phyloP scores from a whole-genome alignment of 2,797 vertebrate genomes.

The Knipowitschia caucasica region DNA sequence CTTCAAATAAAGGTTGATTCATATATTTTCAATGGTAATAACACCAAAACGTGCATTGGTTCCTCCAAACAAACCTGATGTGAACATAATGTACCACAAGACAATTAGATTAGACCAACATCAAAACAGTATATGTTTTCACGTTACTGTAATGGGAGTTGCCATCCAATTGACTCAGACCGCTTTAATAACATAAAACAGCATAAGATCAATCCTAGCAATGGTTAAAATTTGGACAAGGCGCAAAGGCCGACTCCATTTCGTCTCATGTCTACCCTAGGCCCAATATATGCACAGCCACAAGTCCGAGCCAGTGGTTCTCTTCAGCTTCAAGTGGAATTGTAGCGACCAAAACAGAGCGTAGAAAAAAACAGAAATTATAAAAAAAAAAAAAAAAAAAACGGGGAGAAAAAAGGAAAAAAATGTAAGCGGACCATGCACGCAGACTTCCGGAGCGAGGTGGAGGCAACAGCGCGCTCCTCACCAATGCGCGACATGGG shows the following conservation, averaged over 20 bases:
- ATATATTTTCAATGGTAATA: no score
- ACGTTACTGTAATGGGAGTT: neutral
- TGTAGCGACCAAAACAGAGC: slow-evolving; percentile 46
- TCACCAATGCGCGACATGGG: slow-evolving; percentile 49
- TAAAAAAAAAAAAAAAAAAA: slow-evolving; percentile 55
- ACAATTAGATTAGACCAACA: neutral
- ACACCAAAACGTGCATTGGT: no score
- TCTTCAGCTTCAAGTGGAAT: slow-evolving; percentile 50
- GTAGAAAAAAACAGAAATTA: slow-evolving; percentile 43
- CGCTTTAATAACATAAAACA: neutral
- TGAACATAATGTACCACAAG: neutral
- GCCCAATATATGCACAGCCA: slow-evolving; percentile 44
- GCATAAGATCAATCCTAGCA: neutral
- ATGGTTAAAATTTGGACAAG: slow-evolving; percentile 31
- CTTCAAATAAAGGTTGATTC: no score
- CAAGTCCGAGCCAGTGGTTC: slow-evolving; percentile 23
- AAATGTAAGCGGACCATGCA: slow-evolving; percentile 51
- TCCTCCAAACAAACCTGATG: no score
- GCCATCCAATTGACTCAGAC: neutral
- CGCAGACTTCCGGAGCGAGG: slow-evolving; percentile 77
- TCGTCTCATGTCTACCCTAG: slow-evolving; percentile 41
- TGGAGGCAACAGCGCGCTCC: slow-evolving; percentile 60
- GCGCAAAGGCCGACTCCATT: slow-evolving; percentile 55
- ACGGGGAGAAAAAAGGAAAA: slow-evolving; percentile 47
- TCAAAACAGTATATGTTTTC: neutral